Base-by-base conservation (phyloP, 2,888 invertebrate genomes). In the Caenorhabditis sp. region DNA sequence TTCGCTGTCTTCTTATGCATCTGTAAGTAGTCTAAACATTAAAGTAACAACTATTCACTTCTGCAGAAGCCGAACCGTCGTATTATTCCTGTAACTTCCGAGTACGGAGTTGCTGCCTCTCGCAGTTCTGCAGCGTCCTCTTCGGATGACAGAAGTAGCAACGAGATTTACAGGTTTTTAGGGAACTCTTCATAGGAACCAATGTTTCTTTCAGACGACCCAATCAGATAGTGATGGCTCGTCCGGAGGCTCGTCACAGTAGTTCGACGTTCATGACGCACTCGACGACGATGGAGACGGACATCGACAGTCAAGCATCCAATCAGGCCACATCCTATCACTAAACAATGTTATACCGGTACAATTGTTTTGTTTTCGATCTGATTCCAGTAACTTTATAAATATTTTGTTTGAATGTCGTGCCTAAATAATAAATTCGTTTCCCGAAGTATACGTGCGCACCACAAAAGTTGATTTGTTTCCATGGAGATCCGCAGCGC, bases 281-380 rank as follows among this genome's bases (percentile, higher is more conserved):
- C 39, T 80, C 81, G 24, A 73, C 79, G 11, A 82, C 81, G 17
- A 70, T 78, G 75, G 81, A 82, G 48, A 82, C 80, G 0, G 81
- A 82, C 63, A 39, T 82, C 20, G 81, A 80, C 55, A 80, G 80
- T 45, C 74, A 78, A 24, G 52, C 62, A 27, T 79, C 79, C 6
- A 79, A 81, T 72, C 81, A 81, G 43, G 73, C 79, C 37, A 68
- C 79, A 20, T 78, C 78, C 39, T 82, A 82, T 55, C 81, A 82
- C 46, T 82, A 41, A 76, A 20, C 11, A 27, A 17, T 13, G 9
- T 20, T 20, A 4, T 55, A 39, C 55, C 26, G 30, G 26, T 55
- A 55, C 39, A 26, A 9, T 37, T 27, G 11, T 52, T 45, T 48
- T 43, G 17, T 48, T 46, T 66, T 56, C 43, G 66, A 68, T 68